Base-by-base conservation (phyloP, 2,113 vertebrate species). In the Lepus europaeus region DNA sequence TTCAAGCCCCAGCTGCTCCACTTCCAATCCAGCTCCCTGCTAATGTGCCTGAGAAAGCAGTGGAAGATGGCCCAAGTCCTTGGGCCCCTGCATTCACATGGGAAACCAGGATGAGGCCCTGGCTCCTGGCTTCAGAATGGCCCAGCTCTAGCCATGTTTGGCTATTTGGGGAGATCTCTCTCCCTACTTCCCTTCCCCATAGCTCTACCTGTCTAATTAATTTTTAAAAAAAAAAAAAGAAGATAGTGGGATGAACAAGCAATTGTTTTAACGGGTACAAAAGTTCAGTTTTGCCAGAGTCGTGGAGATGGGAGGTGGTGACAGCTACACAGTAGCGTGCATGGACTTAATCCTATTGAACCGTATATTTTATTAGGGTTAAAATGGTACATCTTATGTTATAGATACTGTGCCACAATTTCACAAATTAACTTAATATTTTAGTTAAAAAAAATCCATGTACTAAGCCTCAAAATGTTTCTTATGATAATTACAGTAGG, bases 291-390 rank as follows among this genome's bases (percentile, higher is more conserved):
- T 29, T 56, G n/a, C 23, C 53, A 72, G 22, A 31, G 16, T 36
- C 73, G 22, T 70, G 17, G 45, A 89, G 39, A 6, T 19, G 0
- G 59, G 11, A 4, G 45, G 53, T 19, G 10, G 29, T 14, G 19
- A 33, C 1, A n/a, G 10, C 1, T 23, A 2, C 59, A 25, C 3
- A 1, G 51, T 3, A 36, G 0, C 0, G 68, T 9, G 59, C 61
- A 74, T 8, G 22, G 2, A 23, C 25, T n/a, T 13, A 36, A 7
- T 7, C 7, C 11, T 51, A 7, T 69, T 31, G 13, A 61, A 23
- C 31, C 25, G 25, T 22, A 33, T 9, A 13, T 27, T 51, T 59
- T 59, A 63, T 39, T 77, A 51, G 19, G 51, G 69, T 29, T 73
- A 36, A 77, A 68, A 56, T 20, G 19, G 27, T 6, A 63, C 31